A percentile compares a stretch with the other conserved stretches of the same genome.
Evolutionary conservation across 2,113 vertebrate species (phyloP).

Genomic region (Pluvianellus socialis): DNA sequence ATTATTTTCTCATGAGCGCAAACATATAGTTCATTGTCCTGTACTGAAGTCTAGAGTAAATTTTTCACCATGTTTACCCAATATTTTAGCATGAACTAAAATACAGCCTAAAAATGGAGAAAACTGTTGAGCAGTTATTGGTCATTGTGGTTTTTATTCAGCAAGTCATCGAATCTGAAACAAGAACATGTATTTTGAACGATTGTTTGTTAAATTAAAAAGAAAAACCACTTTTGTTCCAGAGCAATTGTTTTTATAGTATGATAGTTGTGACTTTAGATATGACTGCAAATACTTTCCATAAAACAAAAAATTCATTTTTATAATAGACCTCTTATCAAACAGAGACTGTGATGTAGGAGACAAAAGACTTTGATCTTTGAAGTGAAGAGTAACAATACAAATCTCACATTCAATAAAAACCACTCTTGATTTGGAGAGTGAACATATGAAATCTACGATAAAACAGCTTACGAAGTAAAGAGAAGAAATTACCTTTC

Average conservation of each 20-base stretch:
- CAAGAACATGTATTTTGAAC: background rate
- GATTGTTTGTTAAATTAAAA: background rate
- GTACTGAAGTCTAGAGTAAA: background rate
- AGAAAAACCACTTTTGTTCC: background rate
- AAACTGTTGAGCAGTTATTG: background rate
- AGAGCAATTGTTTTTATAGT: background rate
- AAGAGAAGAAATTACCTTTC: background rate
- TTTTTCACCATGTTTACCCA: background rate
- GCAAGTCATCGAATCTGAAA: background rate
- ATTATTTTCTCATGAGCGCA: background rate
- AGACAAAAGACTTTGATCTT: conserved; percentile 6
- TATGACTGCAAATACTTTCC: background rate
- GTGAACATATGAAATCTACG: background rate
- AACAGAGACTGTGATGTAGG: background rate
- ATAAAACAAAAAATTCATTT: background rate
- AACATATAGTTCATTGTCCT: background rate
- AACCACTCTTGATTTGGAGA: background rate
- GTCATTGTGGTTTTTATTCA: background rate
- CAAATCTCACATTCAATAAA: background rate
- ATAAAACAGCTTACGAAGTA: background rate
- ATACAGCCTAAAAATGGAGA: background rate
- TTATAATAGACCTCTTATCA: background rate
- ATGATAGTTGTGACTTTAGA: background rate
- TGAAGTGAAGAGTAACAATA: conserved; percentile 3
- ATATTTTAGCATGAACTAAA: background rate